A percentile compares a stretch with the other conserved stretches of the same genome.
Conservation (phyloP, 2,888 invertebrate species). For the Andrena bucephala region DNA sequence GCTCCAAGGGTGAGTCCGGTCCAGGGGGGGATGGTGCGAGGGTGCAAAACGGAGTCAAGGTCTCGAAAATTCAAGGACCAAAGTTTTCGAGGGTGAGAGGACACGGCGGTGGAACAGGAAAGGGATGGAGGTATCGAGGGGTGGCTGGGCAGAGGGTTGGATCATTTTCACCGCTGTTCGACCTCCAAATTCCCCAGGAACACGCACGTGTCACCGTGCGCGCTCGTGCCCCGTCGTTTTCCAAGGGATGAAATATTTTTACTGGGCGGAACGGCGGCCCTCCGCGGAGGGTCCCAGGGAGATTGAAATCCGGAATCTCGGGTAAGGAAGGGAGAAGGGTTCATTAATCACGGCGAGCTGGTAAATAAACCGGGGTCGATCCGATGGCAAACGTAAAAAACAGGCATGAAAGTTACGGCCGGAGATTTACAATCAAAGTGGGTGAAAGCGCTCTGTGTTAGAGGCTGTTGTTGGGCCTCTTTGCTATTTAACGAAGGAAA, state of each 20-base stretch:
- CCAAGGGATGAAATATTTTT: slow-evolving; percentile 67
- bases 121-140: slow-evolving; percentile 41
- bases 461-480: background rate
- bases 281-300: slow-evolving; percentile 27
- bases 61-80: slow-evolving; percentile 44
- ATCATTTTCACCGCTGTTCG: slow-evolving; percentile 65
- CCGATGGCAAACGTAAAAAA: background rate
- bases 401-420: background rate
- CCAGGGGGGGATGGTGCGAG: no score
- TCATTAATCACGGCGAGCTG: slow-evolving; percentile 49
- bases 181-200: slow-evolving; percentile 76
- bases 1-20: background rate
- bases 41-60: slow-evolving; percentile 26
- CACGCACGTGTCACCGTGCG: slow-evolving; percentile 72
- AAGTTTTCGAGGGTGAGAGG: slow-evolving; percentile 10
- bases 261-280: slow-evolving; percentile 19
- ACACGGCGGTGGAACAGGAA: slow-evolving; percentile 12
- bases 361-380: slow-evolving; percentile 17
- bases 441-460: no score
- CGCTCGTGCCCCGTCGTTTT: slow-evolving; percentile 47
- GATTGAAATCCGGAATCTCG: slow-evolving; percentile 61
- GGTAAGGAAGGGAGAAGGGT: slow-evolving; percentile 13
- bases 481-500: slow-evolving; percentile 14
- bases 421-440: no score
- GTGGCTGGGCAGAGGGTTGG: background rate